Conservation (phyloP, 2,113 vertebrate species). For the Corapipo altera region DNA sequence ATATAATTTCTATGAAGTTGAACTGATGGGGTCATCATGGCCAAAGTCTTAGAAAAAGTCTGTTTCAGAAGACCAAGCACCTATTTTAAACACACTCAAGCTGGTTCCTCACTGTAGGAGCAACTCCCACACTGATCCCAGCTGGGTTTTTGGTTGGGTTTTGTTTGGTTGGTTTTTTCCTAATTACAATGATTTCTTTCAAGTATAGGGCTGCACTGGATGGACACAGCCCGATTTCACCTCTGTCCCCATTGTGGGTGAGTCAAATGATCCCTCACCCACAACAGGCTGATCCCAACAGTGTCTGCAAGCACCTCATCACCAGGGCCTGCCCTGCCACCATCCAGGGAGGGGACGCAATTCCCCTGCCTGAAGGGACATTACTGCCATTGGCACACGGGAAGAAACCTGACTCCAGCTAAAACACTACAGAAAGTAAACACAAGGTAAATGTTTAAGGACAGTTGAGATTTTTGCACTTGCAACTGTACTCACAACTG, state of each 20-base stretch:
- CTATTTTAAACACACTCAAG: background rate
- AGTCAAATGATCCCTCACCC: background rate
- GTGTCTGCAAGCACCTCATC: background rate
- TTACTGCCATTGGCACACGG: background rate
- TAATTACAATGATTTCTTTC: background rate
- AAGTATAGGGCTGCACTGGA: background rate
- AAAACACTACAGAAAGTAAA: background rate
- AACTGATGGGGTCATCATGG: background rate
- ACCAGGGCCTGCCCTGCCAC: background rate
- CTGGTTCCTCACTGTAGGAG: background rate
- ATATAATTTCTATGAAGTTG: background rate
- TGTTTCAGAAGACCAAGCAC: background rate
- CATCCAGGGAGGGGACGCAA: background rate
- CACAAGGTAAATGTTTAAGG: background rate
- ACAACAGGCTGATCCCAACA: background rate
- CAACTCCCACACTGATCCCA: background rate
- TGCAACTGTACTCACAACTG: background rate
- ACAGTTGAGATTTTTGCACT: background rate
- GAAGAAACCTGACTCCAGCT: background rate
- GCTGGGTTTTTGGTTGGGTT: background rate
- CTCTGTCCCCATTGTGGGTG: background rate
- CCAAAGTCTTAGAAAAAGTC: background rate
- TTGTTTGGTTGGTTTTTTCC: fast-evolving
- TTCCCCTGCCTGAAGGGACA: background rate
- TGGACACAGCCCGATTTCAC: background rate